Conservation (phyloP, 2,888 invertebrate species). For the Lepidonotus clava region DNA sequence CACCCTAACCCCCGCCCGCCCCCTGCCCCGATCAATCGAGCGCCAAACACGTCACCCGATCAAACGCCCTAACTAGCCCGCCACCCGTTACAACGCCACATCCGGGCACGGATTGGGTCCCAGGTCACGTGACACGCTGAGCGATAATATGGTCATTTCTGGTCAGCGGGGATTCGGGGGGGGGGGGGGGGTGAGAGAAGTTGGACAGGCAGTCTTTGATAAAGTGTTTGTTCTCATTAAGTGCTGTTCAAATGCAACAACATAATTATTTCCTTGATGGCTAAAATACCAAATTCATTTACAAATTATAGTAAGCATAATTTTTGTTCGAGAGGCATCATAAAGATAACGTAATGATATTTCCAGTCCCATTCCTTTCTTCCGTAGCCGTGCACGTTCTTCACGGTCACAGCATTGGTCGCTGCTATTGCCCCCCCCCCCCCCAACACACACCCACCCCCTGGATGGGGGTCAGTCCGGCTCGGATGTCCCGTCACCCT, state of each 20-base stretch:
- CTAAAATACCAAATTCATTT: too few species aligned
- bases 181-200: not conserved
- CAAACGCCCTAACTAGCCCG: slow-evolving; percentile 42
- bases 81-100: slow-evolving; percentile 9
- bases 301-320: too few species aligned
- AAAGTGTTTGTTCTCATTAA: too few species aligned
- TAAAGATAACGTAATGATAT: too few species aligned
- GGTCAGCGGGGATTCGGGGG: not conserved
- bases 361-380: too few species aligned
- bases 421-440: not conserved
- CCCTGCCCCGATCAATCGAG: not conserved
- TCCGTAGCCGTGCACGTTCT: too few species aligned
- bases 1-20: not conserved
- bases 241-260: too few species aligned
- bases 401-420: not conserved
- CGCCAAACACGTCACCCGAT: slow-evolving; percentile 22
- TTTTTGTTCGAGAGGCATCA: too few species aligned
- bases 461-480: not conserved
- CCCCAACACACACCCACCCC: not conserved
- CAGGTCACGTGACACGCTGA: slow-evolving; percentile 23
- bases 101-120: not conserved
- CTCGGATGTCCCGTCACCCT: not conserved
- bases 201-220: not conserved
- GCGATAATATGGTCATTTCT: slow-evolving; percentile 28
- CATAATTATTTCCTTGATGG: too few species aligned